Percentiles rank a stretch among this genome's conserved stretches.
Conservation (phyloP, 1,140 invertebrate genomes). For the Diorhabda elongata region DNA sequence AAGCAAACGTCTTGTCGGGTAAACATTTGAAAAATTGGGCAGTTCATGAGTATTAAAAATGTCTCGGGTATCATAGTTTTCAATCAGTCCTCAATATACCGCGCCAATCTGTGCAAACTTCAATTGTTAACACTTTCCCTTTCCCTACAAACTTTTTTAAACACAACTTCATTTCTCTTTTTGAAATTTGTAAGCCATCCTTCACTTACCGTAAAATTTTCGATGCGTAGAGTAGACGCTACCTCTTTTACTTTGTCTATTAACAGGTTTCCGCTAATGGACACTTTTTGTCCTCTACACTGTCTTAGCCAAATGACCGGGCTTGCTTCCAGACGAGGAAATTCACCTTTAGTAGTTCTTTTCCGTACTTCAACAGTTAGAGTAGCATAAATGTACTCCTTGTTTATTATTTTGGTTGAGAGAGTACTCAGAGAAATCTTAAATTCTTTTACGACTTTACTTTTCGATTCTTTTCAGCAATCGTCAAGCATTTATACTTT, state of each 20-base stretch:
- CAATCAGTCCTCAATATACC: not conserved
- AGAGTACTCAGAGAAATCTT: too few relatives aligned
- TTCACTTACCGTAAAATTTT: not conserved
- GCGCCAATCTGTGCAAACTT: not conserved
- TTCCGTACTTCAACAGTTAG: too few relatives aligned
- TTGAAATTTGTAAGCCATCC: too few relatives aligned
- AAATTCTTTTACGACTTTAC: too few relatives aligned
- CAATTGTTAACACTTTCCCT: not conserved
- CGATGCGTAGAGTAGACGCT: not conserved
- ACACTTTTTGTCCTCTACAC: too few relatives aligned
- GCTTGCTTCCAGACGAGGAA: too few relatives aligned
- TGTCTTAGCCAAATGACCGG: too few relatives aligned
- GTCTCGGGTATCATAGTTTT: slow-evolving; percentile 4
- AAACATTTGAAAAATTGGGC: slow-evolving; percentile 14
- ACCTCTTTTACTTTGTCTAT: not conserved
- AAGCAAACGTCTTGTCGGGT: not conserved
- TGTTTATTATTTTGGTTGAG: too few relatives aligned
- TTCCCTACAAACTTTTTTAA: slow-evolving; percentile 1
- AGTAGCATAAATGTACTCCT: too few relatives aligned
- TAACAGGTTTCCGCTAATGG: not conserved
- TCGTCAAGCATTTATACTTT: too few relatives aligned
- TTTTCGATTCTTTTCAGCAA: too few relatives aligned
- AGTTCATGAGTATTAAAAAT: slow-evolving; percentile 12
- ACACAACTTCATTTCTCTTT: not conserved
- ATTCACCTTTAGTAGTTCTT: too few relatives aligned